phyloP scores from a whole-genome alignment of 2,888 invertebrate species.

The Uropetala carovei region DNA sequence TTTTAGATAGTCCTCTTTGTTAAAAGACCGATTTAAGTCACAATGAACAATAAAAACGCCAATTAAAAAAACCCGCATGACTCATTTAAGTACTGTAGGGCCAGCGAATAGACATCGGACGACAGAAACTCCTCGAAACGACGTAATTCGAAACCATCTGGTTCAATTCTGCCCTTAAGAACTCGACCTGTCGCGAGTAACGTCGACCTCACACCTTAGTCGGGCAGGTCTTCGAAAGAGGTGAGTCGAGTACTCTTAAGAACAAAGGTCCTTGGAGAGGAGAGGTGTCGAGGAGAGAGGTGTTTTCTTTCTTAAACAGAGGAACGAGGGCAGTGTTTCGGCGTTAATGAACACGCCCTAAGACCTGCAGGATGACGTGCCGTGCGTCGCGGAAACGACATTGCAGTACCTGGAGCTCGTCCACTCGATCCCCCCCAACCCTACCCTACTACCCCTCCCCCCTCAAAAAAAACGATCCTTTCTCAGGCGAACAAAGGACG shows the following conservation, averaged over 20 bases:
- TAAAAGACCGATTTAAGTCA: slow-evolving; percentile 31
- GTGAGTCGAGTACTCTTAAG: slow-evolving; percentile 25
- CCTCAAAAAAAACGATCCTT: background rate
- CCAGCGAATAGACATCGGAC: background rate
- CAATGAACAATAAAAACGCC: slow-evolving; percentile 44
- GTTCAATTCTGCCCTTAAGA: slow-evolving; percentile 17
- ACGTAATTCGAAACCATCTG: slow-evolving; percentile 37
- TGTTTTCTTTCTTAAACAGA: background rate
- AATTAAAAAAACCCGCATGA: slow-evolving; percentile 5
- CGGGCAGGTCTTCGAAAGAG: background rate
- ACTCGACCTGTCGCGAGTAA: background rate
- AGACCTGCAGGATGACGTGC: too few species aligned
- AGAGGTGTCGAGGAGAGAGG: background rate
- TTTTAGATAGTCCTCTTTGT: background rate
- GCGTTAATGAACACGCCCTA: background rate
- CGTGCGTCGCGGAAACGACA: too few species aligned
- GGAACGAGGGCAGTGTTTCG: background rate
- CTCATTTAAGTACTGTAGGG: slow-evolving; percentile 39
- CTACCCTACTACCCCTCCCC: background rate
- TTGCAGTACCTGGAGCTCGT: background rate
- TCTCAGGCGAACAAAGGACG: slow-evolving; percentile 35
- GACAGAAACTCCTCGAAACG: background rate
- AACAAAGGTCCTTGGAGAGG: background rate
- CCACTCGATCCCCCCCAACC: background rate
- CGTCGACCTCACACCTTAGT: slow-evolving; percentile 14